These are phyloP conservation scores for Erebia epiphron DNA, from an alignment of 2,888 invertebrate species.

Conservation along the genomic window DNA sequence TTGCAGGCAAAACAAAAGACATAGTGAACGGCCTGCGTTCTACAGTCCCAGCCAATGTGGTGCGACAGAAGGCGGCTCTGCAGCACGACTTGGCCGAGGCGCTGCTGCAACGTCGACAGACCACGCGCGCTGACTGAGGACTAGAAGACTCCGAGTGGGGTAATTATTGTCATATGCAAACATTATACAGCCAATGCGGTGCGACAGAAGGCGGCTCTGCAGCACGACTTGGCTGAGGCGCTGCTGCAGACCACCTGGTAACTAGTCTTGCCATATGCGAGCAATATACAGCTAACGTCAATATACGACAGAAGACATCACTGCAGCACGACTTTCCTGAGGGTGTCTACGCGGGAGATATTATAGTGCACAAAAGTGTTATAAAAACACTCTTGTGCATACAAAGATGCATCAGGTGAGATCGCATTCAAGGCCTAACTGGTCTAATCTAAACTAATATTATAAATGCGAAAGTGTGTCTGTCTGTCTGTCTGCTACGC, in stretches of 20 bases:
- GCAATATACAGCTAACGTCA: too few relatives aligned
- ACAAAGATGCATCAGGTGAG: too few relatives aligned
- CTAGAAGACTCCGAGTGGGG: conserved; percentile 2
- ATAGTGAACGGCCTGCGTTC: conserved; percentile 96
- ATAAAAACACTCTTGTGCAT: too few relatives aligned
- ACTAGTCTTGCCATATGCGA: too few relatives aligned
- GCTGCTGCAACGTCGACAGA: conserved; percentile 91
- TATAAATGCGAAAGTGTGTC: too few relatives aligned
- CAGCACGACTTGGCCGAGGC: conserved; percentile 93
- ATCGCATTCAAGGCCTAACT: too few relatives aligned
- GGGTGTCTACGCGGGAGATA: too few relatives aligned
- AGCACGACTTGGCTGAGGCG: conserved; percentile 93
- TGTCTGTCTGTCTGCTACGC: too few relatives aligned
- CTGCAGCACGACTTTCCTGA: conserved; percentile 85
- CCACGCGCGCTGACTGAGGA: conserved; percentile 76
- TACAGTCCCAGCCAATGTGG: conserved; percentile 92
- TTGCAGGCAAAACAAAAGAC: conserved; percentile 93
- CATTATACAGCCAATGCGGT: conserved; percentile 87
- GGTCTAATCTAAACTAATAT: too few relatives aligned
- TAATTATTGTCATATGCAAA: background rate
- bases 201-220: conserved; percentile 91
- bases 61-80: conserved; percentile 91
- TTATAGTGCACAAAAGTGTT: too few relatives aligned
- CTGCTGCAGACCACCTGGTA: conserved; percentile 87
- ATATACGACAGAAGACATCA: conserved; percentile 48